phyloP scores from a whole-genome alignment of 2,113 vertebrate species.

The Ranitomeya imitator region DNA sequence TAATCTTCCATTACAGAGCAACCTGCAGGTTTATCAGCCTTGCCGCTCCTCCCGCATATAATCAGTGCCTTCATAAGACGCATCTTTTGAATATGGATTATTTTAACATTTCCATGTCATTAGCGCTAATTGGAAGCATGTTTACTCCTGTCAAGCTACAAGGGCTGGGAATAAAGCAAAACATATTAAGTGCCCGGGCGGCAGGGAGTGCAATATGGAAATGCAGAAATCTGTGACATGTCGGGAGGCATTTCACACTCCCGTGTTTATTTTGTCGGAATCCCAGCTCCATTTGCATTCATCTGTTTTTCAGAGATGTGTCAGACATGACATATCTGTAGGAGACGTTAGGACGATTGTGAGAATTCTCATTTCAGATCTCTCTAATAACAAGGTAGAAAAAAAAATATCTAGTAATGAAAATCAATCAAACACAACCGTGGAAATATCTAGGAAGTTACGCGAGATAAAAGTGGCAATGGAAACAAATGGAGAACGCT shows the following conservation, averaged over 20 bases:
- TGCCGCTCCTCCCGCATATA: neutral
- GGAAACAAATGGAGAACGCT: neutral
- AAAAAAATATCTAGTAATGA: neutral
- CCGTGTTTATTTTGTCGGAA: slow-evolving; percentile 18
- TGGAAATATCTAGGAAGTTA: neutral
- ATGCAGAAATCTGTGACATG: slow-evolving; percentile 1
- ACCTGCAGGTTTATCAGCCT: neutral
- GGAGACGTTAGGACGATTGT: neutral
- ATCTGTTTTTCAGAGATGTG: slow-evolving; percentile 3
- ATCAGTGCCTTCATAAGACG: neutral
- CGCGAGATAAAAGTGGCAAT: neutral
- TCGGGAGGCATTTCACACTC: slow-evolving; percentile 10
- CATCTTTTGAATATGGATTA: slow-evolving; percentile 18
- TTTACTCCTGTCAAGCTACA: slow-evolving; percentile 16
- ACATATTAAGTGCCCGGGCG: slow-evolving; percentile 7
- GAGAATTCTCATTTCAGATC: neutral
- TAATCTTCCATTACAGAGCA: neutral
- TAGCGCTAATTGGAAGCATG: slow-evolving; percentile 6
- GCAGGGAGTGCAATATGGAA: neutral
- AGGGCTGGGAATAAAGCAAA: neutral
- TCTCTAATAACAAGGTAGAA: neutral
- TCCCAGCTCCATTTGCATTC: neutral
- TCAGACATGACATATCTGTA: slow-evolving; percentile 6
- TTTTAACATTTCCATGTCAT: slow-evolving; percentile 25
- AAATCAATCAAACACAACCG: neutral